Evolutionary conservation across 1,140 invertebrate species (phyloP).

Genomic region (Euura lappo): DNA sequence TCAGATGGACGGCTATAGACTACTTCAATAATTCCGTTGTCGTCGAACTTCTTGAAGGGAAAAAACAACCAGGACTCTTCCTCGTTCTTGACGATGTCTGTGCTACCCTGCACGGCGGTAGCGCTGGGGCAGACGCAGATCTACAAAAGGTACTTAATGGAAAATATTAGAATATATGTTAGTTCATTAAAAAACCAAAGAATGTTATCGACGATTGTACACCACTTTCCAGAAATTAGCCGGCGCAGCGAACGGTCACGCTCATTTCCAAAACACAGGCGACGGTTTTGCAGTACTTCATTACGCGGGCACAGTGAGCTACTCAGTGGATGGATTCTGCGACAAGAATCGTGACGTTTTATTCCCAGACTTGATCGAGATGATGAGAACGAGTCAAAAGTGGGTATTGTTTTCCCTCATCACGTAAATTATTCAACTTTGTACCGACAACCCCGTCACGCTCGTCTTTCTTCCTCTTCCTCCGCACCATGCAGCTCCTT

Average conservation of each 20-base stretch:
- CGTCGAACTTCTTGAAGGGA: conserved; percentile 72
- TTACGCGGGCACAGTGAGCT: conserved; percentile 77
- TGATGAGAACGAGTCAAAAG: conserved; percentile 77
- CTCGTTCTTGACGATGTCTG: conserved; percentile 77
- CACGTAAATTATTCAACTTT: no score
- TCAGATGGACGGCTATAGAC: conserved; percentile 77
- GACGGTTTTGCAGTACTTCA: conserved; percentile 75
- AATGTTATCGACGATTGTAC: background rate
- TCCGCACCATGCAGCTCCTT: no score
- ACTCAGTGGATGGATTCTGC: conserved; percentile 77
- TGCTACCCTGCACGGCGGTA: conserved; percentile 76
- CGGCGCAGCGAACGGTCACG: conserved; percentile 61
- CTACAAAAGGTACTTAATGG: conserved; percentile 60
- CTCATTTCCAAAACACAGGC: conserved; percentile 67
- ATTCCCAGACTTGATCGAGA: conserved; percentile 73
- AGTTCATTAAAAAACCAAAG: background rate
- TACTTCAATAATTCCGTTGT: conserved; percentile 81
- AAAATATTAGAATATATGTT: background rate
- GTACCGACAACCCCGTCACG: no score
- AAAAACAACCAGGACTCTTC: conserved; percentile 69
- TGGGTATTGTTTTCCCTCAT: conserved; percentile 50
- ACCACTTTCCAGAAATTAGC: conserved; percentile 65
- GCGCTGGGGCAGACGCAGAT: conserved; percentile 69
- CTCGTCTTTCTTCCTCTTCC: background rate
- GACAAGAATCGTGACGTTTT: conserved; percentile 80